A percentile compares a stretch with the other conserved stretches of the same genome.
These are phyloP conservation scores for Plemyria rubiginata DNA, from an alignment of 2,888 invertebrate genomes.

Conservation along the genomic window DNA sequence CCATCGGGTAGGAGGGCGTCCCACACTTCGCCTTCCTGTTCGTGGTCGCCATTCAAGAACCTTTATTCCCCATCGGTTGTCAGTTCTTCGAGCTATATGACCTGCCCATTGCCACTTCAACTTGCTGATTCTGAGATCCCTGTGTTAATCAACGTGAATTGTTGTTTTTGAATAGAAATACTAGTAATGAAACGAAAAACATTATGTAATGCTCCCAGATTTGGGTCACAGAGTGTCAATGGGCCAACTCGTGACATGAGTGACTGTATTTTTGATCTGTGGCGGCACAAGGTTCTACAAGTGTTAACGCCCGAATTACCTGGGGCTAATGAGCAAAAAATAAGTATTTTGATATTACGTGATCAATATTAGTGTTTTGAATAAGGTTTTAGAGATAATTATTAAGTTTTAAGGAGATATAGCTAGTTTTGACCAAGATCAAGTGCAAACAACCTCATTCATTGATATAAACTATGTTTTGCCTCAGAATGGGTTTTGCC, in stretches of 20 bases:
- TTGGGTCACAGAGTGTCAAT: not conserved
- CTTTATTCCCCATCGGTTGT: too few species aligned
- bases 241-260: slow-evolving; percentile 10
- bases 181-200: too few species aligned
- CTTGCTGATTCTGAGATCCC: too few species aligned
- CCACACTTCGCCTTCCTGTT: too few species aligned
- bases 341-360: slow-evolving; percentile 32
- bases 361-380: slow-evolving; percentile 1
- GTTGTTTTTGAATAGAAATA: too few species aligned
- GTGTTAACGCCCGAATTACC: slow-evolving; percentile 59
- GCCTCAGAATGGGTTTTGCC: not conserved
- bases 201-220: too few species aligned
- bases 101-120: too few species aligned
- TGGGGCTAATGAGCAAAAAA: slow-evolving; percentile 59
- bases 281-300: slow-evolving; percentile 52
- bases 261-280: slow-evolving; percentile 13
- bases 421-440: not conserved
- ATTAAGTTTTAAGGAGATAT: not conserved
- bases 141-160: too few species aligned
- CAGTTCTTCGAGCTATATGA: too few species aligned
- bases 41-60: too few species aligned
- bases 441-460: not conserved
- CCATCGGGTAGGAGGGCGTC: too few species aligned
- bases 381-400: slow-evolving; percentile 2
- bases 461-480: not conserved